Base-by-base conservation (phyloP, 1,140 invertebrate genomes). In the Fopius arisanus region DNA sequence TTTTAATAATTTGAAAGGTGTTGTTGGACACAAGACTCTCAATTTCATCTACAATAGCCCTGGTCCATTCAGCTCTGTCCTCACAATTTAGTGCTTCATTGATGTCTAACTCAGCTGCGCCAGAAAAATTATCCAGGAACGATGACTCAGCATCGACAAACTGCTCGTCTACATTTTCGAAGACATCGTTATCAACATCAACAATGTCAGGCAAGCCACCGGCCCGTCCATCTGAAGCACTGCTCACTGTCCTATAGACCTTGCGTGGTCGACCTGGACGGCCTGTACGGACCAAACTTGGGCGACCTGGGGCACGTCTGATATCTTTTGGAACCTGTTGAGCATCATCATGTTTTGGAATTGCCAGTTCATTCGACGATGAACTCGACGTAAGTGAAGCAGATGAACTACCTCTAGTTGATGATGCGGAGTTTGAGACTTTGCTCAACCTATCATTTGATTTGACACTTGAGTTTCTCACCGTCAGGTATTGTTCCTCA, bases 1-100 rank as follows among this genome's bases (percentile, higher is more conserved):
- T 75, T n/a, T 78, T 19, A 21, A 78, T 71, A 74, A 78, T 41
- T 67, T 77, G 12, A 73, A 70, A 78, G 0, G 78, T 82, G 9
- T 78, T 62, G 74, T 78, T 82, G 72, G 76, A 75, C 5, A 67
- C 48, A 16, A 74, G 6, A 21, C 48, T 51, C 10, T 66, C 1
- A n/a, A 75, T 33, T 62, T 77, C 74, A 37, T 10, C 63, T 40
- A 63, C 16, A 19, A 79, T 78, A 14, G 76, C 67, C 19, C 37
- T 19, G 23, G 33, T 66, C 74, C 76, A 79, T 31, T 48, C 12
- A 29, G 40, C 63, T n/a, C 6, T n/a, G 9, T 69, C 29, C 1
- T 28, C 10, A 1, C 63, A 29, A 10, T 48, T 71, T 23, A 77
- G 33, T 7, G 69, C 73, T 59, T 73, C 28, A 16, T 62, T 12